Evolutionary conservation across 2,888 invertebrate species (phyloP).

Genomic region (Margaritifera margaritifera): DNA sequence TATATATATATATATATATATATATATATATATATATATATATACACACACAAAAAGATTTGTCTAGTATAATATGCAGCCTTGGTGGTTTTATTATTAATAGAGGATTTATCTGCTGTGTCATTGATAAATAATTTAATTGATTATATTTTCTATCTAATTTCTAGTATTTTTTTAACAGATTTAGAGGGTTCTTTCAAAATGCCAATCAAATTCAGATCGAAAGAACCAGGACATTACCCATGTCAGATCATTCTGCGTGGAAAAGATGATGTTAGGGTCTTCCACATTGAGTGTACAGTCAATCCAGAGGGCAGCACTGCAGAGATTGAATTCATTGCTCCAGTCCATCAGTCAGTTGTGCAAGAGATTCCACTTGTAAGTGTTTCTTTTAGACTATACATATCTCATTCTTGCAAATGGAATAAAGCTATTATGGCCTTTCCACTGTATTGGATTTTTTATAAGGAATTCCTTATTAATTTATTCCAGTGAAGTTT

Average conservation of each 20-base stretch:
- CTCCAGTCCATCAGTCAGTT: conserved; percentile 69
- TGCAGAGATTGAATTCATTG: conserved; percentile 68
- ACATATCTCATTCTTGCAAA: background rate
- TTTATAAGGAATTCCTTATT: background rate
- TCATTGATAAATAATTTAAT: too few relatives aligned
- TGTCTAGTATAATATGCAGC: too few relatives aligned
- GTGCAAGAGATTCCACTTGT: conserved; percentile 72
- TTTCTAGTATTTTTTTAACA: conserved; percentile 6
- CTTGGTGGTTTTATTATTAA: too few relatives aligned
- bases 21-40: too few relatives aligned
- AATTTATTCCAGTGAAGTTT: background rate
- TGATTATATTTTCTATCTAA: too few relatives aligned
- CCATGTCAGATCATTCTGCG: conserved; percentile 62
- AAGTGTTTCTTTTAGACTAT: conserved; percentile 33
- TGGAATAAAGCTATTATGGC: too few relatives aligned
- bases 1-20: too few relatives aligned
- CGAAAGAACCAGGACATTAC: conserved; percentile 69
- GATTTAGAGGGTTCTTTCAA: conserved; percentile 53
- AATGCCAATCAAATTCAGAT: conserved; percentile 66
- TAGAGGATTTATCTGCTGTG: too few relatives aligned
- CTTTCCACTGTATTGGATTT: background rate
- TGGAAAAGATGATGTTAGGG: conserved; percentile 67
- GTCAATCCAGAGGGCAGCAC: conserved; percentile 68
- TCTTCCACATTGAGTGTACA: conserved; percentile 70
- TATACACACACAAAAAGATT: too few relatives aligned